phyloP scores from a whole-genome alignment of 2,797 vertebrate genomes.

The Macrochelys suwanniensis region DNA sequence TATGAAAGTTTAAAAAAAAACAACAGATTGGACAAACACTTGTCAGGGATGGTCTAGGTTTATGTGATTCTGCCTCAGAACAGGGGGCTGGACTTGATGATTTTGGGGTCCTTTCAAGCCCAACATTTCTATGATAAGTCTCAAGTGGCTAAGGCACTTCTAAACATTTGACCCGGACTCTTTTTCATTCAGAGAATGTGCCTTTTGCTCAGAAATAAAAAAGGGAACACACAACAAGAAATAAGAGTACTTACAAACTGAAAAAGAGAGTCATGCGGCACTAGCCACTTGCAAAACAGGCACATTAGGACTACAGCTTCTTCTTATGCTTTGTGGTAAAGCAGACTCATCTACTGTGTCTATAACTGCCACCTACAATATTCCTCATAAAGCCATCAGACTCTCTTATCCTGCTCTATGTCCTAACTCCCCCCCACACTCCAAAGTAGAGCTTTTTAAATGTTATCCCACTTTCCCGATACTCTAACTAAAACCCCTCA shows the following conservation, averaged over 20 bases:
- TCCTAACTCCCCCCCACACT: not conserved
- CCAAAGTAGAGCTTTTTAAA: not conserved
- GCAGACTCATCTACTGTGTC: not conserved
- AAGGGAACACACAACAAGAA: not conserved
- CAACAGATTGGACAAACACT: not conserved
- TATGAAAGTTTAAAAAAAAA: not conserved
- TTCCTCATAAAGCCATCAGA: not conserved
- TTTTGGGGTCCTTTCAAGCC: not conserved
- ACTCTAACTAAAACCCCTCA: not conserved
- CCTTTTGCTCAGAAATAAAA: not conserved
- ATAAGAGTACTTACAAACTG: not conserved
- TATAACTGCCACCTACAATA: not conserved
- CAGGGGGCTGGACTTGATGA: not conserved
- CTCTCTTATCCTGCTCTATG: not conserved
- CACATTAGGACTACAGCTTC: rapidly evolving
- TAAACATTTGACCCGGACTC: not conserved
- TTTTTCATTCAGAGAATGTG: not conserved
- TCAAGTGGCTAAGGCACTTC: not conserved
- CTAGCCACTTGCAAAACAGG: rapidly evolving
- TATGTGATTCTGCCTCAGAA: not conserved
- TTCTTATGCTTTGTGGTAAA: not conserved
- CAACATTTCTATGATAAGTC: not conserved
- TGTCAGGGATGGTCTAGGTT: not conserved
- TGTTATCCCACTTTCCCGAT: not conserved
- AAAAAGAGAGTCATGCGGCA: not conserved